Conservation (phyloP, 2,888 invertebrate genomes). For the Drosophila macrospina region DNA sequence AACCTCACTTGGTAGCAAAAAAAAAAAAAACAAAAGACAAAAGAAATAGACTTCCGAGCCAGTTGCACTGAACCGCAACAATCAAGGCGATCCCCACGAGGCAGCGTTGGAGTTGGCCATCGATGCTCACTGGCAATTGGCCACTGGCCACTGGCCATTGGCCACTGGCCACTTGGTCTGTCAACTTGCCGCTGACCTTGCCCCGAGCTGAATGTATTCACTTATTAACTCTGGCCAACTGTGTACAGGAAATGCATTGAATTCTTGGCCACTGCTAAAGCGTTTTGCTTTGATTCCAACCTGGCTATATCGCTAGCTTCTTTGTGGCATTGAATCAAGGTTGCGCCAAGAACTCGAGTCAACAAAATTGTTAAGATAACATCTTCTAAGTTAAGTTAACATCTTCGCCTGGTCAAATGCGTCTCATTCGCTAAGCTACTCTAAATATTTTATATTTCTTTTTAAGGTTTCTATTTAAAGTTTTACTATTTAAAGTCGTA, state of each 20-base stretch:
- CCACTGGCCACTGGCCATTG: no score
- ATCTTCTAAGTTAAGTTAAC: not conserved
- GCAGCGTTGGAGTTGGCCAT: conserved; percentile 16
- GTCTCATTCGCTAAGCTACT: not conserved
- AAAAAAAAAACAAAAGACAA: no score
- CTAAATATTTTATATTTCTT: not conserved
- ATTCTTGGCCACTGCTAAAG: conserved; percentile 8
- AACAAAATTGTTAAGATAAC: not conserved
- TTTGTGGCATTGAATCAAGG: conserved; percentile 26
- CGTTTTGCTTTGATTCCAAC: conserved; percentile 1
- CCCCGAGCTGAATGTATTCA: conserved; percentile 21
- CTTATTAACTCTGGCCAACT: conserved; percentile 3
- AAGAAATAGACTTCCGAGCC: conserved; percentile 52
- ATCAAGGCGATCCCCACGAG: conserved; percentile 55
- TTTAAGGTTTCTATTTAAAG: not conserved
- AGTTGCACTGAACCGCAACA: conserved; percentile 75
- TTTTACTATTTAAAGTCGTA: not conserved
- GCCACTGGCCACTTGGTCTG: conserved; percentile 28
- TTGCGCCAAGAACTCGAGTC: not conserved
- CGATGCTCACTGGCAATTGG: conserved; percentile 39
- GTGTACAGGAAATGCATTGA: conserved; percentile 46
- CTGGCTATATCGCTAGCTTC: conserved; percentile 2
- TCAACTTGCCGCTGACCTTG: conserved; percentile 51
- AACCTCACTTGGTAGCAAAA: no score
- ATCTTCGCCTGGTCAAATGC: not conserved